phyloP scores from a whole-genome alignment of 2,113 vertebrate species.

The Salvator merianae region DNA sequence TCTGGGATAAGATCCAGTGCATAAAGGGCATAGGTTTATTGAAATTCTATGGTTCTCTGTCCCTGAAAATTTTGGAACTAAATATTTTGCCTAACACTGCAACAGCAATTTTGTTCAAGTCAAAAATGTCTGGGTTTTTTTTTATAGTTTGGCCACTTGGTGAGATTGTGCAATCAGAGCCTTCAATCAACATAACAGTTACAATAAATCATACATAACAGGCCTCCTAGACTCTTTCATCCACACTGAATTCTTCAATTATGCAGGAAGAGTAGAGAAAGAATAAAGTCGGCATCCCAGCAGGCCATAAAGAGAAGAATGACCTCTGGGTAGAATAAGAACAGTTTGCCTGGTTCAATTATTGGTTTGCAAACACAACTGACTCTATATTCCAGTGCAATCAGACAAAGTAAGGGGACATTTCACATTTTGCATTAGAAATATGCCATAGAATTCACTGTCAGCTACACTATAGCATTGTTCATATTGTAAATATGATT shows the following conservation, averaged over 20 bases:
- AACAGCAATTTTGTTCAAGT: neutral
- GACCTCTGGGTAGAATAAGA: neutral
- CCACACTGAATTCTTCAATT: conserved; percentile 11
- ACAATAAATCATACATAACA: conserved; percentile 9
- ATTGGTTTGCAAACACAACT: neutral
- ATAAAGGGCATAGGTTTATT: too few relatives aligned
- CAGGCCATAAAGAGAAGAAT: conserved; percentile 3
- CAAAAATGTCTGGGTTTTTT: conserved; percentile 5
- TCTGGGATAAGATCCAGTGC: too few relatives aligned
- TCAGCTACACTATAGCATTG: too few relatives aligned
- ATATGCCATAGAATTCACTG: too few relatives aligned
- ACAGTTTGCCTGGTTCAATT: neutral
- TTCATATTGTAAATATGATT: neutral
- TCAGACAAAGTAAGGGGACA: neutral
- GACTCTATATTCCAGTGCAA: neutral
- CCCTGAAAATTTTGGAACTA: neutral
- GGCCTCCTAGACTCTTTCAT: neutral
- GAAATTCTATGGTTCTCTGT: neutral
- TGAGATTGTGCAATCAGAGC: neutral
- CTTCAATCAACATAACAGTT: neutral
- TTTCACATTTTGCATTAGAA: neutral
- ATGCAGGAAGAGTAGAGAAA: neutral
- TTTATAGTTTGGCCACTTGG: neutral
- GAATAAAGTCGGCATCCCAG: neutral
- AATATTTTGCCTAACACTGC: neutral